Conservation (phyloP, 2,113 vertebrate genomes). For the Thamnaconus septentrionalis region DNA sequence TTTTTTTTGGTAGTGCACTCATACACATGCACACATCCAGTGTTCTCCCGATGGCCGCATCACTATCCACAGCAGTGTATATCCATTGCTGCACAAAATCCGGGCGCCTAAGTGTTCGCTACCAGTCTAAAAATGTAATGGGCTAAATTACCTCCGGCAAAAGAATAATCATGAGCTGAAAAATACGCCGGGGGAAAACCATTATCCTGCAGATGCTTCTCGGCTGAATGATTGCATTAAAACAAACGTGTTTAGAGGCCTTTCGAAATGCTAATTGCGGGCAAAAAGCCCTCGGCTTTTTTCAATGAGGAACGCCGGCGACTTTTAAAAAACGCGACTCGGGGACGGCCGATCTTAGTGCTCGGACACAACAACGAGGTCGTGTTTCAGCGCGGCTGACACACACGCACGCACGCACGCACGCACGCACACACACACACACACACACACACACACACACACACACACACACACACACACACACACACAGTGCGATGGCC, state of each 20-base stretch:
- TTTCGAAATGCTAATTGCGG: conserved; percentile 57
- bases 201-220: conserved; percentile 50
- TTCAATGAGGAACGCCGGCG: neutral
- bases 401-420: too few relatives aligned
- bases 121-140: conserved; percentile 26
- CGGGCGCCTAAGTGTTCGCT: conserved; percentile 10
- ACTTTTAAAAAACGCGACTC: neutral
- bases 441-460: too few relatives aligned
- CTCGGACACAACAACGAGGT: too few relatives aligned
- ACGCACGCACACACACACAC: too few relatives aligned
- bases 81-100: too few relatives aligned
- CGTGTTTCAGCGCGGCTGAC: too few relatives aligned
- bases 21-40: too few relatives aligned
- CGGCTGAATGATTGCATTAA: conserved; percentile 43
- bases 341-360: neutral
- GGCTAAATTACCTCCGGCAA: conserved; percentile 18
- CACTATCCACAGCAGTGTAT: too few relatives aligned
- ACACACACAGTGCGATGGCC: neutral
- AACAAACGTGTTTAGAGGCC: conserved; percentile 46
- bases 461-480: too few relatives aligned
- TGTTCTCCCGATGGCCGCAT: too few relatives aligned
- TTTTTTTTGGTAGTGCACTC: too few relatives aligned
- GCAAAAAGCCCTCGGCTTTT: conserved; percentile 33
- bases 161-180: conserved; percentile 32
- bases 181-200: conserved; percentile 20